Evolutionary conservation across 1,140 invertebrate genomes (phyloP).

Genomic region (Procambarus clarkii): DNA sequence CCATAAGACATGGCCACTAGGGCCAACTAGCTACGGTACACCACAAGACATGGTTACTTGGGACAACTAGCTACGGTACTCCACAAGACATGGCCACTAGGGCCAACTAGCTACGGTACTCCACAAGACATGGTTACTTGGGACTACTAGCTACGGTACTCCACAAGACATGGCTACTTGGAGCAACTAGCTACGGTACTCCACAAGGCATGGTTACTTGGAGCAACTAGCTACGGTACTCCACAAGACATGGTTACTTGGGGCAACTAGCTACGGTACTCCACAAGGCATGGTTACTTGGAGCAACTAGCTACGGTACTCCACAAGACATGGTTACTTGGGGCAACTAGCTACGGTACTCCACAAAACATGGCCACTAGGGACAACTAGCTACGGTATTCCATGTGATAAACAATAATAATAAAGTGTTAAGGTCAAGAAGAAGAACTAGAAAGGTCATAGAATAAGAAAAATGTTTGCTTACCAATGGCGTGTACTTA

Average conservation of each 20-base stretch:
- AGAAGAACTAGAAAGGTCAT: not conserved
- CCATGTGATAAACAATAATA: no score
- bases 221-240: not conserved
- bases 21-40: no score
- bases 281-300: not conserved
- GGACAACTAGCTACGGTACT: not conserved
- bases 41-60: no score
- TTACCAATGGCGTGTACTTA: conserved; percentile 65
- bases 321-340: no score
- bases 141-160: not conserved
- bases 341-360: no score
- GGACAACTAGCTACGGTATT: no score
- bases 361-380: no score
- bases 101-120: not conserved
- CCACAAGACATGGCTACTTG: not conserved
- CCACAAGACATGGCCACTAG: not conserved
- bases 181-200: not conserved
- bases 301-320: no score
- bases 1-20: no score
- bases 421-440: not conserved
- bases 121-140: not conserved
- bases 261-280: no score
- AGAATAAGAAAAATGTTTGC: conserved; percentile 36
- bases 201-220: not conserved
- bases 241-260: no score